Percentiles rank a stretch among this genome's conserved stretches.
phyloP scores from a whole-genome alignment of 2,888 invertebrate species.

The Drosophila fulvimacula region DNA sequence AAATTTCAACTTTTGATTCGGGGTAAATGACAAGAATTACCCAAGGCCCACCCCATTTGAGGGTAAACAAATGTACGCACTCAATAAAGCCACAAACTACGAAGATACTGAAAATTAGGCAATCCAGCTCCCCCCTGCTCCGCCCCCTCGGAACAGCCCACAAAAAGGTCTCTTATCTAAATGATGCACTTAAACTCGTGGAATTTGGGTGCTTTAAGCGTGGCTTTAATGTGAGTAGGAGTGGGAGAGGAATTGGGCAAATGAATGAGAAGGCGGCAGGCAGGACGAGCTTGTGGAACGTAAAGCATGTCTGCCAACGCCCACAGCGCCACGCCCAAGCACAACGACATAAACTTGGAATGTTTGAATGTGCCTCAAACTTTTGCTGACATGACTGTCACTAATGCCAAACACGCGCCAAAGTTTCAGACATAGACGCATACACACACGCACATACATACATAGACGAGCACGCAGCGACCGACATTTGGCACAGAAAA shows the following conservation, averaged over 20 bases:
- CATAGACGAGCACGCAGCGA: constrained; percentile 35
- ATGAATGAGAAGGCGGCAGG: constrained; percentile 4
- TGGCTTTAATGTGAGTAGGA: constrained; percentile 49
- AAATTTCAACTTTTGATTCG: constrained; percentile 14
- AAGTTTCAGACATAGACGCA: constrained; percentile 74
- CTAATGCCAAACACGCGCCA: constrained; percentile 81
- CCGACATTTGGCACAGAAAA: constrained; percentile 69
- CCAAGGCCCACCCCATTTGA: not conserved
- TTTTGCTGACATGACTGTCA: constrained; percentile 82
- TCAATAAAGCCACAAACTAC: constrained; percentile 27
- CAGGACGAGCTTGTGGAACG: constrained; percentile 31
- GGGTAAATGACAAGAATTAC: constrained; percentile 19
- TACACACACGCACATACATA: constrained; percentile 24
- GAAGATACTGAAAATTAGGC: not conserved
- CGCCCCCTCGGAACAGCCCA: no score
- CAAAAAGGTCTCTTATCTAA: constrained; percentile 45
- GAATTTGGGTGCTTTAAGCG: constrained; percentile 53
- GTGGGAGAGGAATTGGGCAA: not conserved
- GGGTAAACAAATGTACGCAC: constrained; percentile 13
- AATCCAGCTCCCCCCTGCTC: not conserved
- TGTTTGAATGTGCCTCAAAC: constrained; percentile 79
- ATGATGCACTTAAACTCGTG: constrained; percentile 52
- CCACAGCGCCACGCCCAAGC: constrained; percentile 51
- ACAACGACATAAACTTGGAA: constrained; percentile 69
- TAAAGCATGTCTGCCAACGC: constrained; percentile 65